A percentile compares a stretch with the other conserved stretches of the same genome.
These are phyloP conservation scores for Stichopus horrens DNA, from an alignment of 53 echinoderm and acorn worm genomes.

Conservation along the genomic window DNA sequence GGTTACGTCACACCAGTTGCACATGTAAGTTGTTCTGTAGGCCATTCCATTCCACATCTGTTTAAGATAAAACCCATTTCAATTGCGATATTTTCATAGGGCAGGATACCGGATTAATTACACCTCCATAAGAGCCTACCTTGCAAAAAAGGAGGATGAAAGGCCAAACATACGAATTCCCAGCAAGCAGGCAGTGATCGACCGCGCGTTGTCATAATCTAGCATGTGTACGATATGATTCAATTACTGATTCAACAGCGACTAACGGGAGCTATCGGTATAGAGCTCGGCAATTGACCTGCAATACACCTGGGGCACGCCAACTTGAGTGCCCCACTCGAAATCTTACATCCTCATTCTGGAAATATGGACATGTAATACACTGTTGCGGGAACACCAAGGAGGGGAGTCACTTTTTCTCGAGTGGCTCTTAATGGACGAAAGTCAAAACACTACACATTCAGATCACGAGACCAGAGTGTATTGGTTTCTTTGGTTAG, in stretches of 20 bases:
- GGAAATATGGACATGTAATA: conserved; percentile 21
- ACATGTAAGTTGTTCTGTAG: background rate
- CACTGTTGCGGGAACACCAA: conserved; percentile 9
- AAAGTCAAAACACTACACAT: conserved; percentile 17
- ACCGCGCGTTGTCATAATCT: conserved; percentile 1
- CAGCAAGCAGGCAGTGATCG: background rate
- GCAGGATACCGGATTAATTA: no score
- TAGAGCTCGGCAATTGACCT: conserved; percentile 27
- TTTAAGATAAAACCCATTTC: no score
- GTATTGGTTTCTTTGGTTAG: background rate
- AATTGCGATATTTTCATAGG: no score
- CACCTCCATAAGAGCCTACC: no score
- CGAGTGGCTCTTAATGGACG: conserved; percentile 25
- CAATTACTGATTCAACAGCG: conserved; percentile 24
- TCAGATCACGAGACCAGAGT: background rate
- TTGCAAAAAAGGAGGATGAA: background rate
- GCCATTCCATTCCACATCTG: no score
- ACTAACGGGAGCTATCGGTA: conserved; percentile 20
- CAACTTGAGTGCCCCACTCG: conserved; percentile 7
- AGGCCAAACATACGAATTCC: background rate
- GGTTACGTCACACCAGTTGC: conserved; percentile 37
- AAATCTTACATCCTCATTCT: conserved; percentile 1
- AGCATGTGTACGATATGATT: background rate
- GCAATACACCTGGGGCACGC: conserved; percentile 34
- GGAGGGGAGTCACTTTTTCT: conserved; percentile 9